A percentile compares a stretch with the other conserved stretches of the same genome.
Evolutionary conservation across 1,140 invertebrate genomes (phyloP).

Genomic region (Patella vulgata): DNA sequence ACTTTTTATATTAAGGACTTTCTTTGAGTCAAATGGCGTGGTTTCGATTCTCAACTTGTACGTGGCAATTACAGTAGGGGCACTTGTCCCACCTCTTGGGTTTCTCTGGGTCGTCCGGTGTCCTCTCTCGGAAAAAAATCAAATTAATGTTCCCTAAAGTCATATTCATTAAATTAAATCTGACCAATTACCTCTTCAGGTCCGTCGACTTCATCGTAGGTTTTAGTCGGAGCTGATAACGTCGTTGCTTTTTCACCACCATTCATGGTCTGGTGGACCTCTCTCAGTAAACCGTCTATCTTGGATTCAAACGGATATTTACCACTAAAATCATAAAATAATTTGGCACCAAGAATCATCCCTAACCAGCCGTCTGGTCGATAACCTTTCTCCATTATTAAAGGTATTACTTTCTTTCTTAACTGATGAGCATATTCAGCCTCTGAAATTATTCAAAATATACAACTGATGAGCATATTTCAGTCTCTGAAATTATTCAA

Average conservation of each 20-base stretch:
- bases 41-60: too few relatives aligned
- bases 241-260: too few relatives aligned
- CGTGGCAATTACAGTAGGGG: too few relatives aligned
- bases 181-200: background rate
- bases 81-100: too few relatives aligned
- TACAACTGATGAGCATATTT: too few relatives aligned
- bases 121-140: too few relatives aligned
- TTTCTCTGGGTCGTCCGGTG: too few relatives aligned
- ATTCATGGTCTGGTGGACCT: constrained; percentile 27
- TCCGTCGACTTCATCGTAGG: background rate
- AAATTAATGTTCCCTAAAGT: background rate
- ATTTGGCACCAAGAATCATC: constrained; percentile 45
- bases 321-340: constrained; percentile 51
- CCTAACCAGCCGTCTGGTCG: constrained; percentile 57
- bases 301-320: constrained; percentile 42
- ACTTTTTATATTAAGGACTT: too few relatives aligned
- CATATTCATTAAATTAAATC: too few relatives aligned
- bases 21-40: too few relatives aligned
- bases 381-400: constrained; percentile 50
- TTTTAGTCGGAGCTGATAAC: too few relatives aligned
- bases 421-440: constrained; percentile 52
- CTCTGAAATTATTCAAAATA: constrained; percentile 38
- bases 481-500: too few relatives aligned
- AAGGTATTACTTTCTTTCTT: constrained; percentile 49
- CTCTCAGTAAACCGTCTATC: constrained; percentile 30